Percentiles rank a stretch among this genome's conserved stretches.
Evolutionary conservation across 2,797 vertebrate genomes (phyloP).

Genomic region (Semotilus atromaculatus): DNA sequence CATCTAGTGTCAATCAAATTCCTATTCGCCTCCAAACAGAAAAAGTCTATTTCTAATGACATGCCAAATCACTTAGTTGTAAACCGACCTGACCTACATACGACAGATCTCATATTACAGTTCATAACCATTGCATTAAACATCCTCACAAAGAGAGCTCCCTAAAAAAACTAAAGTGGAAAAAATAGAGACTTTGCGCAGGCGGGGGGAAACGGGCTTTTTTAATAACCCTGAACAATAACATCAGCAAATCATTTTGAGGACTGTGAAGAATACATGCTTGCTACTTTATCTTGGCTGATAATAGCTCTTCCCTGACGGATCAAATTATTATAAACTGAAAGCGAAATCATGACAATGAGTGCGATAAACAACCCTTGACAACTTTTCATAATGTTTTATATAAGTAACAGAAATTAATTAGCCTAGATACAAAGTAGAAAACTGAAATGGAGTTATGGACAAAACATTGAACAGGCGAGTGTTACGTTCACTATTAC

Average conservation of each 20-base stretch:
- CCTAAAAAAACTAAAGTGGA: not conserved
- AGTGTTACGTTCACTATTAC: not conserved
- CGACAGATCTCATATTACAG: conserved; percentile 48
- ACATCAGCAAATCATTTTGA: not conserved
- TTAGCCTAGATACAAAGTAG: not conserved
- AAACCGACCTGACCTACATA: conserved; percentile 62
- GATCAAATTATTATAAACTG: not conserved
- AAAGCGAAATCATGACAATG: not conserved
- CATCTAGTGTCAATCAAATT: not conserved
- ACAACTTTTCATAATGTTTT: not conserved
- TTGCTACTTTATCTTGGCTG: not conserved
- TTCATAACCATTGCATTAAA: conserved; percentile 52
- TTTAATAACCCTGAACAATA: not conserved
- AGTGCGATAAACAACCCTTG: not conserved
- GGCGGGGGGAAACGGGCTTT: not conserved
- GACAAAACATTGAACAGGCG: not conserved
- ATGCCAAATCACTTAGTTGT: conserved; percentile 31
- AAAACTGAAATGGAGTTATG: not conserved
- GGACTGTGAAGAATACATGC: not conserved
- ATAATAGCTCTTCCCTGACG: not conserved
- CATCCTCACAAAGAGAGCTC: conserved; percentile 7
- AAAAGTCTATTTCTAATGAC: not conserved
- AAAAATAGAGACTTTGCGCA: not conserved
- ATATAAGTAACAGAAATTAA: not conserved
- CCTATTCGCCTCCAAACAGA: not conserved